Evolutionary conservation across 2,888 invertebrate species (phyloP).

Genomic region (Campoplex capitator): DNA sequence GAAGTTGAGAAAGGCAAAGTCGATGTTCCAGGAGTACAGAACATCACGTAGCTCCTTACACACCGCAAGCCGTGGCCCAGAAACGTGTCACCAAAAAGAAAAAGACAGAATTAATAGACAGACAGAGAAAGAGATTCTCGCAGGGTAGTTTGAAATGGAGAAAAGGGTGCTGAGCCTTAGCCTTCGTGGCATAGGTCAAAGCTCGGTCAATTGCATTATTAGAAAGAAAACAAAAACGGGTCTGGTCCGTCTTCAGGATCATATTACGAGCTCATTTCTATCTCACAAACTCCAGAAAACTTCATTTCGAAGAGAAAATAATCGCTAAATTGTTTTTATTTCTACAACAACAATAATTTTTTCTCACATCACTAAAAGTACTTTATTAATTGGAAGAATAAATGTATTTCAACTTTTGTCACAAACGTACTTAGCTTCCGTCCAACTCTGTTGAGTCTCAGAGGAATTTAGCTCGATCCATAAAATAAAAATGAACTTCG

Average conservation of each 20-base stretch:
- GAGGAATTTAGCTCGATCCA: no score
- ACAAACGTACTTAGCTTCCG: no score
- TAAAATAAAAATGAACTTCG: no score
- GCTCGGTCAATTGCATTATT: slow-evolving; percentile 59
- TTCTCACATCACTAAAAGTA: no score
- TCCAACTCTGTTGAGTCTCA: no score
- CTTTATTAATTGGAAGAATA: not conserved
- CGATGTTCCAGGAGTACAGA: not conserved
- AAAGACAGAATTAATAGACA: not conserved
- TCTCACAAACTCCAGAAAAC: not conserved
- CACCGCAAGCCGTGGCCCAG: slow-evolving; percentile 23
- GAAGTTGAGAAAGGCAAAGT: slow-evolving; percentile 11
- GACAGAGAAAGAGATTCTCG: slow-evolving; percentile 8
- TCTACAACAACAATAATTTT: not conserved
- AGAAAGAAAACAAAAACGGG: slow-evolving; percentile 23
- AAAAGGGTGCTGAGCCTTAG: slow-evolving; percentile 18
- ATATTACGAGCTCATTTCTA: not conserved
- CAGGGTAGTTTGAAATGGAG: slow-evolving; percentile 11
- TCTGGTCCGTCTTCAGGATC: slow-evolving; percentile 20
- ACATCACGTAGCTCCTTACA: slow-evolving; percentile 18
- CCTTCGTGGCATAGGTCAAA: slow-evolving; percentile 42
- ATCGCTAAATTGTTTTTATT: not conserved
- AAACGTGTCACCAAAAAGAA: slow-evolving; percentile 18
- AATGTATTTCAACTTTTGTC: not conserved
- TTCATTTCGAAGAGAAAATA: not conserved